A percentile compares a stretch with the other conserved stretches of the same genome.
Conservation (phyloP, 2,888 invertebrate genomes). For the Calliopum simillimum region DNA sequence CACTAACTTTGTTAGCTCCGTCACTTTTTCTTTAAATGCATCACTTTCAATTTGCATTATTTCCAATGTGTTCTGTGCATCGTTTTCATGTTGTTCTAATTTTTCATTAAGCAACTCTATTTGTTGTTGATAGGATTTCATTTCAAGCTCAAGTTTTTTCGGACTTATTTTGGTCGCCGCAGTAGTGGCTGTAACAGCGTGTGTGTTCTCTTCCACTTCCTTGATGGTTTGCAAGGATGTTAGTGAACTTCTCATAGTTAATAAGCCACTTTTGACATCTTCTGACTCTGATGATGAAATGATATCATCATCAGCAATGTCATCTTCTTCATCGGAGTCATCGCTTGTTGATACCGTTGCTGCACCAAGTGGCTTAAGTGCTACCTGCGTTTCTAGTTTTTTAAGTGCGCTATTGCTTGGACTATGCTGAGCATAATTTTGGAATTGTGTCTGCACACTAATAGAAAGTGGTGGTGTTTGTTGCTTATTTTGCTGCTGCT, state of each 20-base stretch:
- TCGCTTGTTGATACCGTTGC: conserved; percentile 9
- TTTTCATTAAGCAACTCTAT: conserved; percentile 44
- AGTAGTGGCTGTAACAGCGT: background rate
- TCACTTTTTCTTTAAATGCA: conserved; percentile 53
- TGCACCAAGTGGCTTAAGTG: conserved; percentile 31
- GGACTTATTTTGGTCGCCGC: background rate
- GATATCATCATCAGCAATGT: background rate
- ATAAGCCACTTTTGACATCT: background rate
- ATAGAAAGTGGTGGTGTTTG: conserved; percentile 35
- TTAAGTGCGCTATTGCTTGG: conserved; percentile 24
- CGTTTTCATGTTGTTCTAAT: conserved; percentile 44
- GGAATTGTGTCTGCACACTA: conserved; percentile 38
- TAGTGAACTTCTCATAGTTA: conserved; percentile 1
- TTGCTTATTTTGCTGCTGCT: conserved; percentile 28
- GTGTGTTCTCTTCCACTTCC: background rate
- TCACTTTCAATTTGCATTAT: conserved; percentile 61
- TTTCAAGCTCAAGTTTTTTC: background rate
- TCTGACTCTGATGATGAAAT: background rate
- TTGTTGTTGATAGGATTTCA: conserved; percentile 40
- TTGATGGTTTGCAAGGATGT: conserved; percentile 26
- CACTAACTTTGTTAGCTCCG: conserved; percentile 48
- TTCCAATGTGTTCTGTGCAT: conserved; percentile 53
- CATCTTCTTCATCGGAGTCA: conserved; percentile 10
- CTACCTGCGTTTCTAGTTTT: conserved; percentile 47
- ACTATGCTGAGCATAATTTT: conserved; percentile 33